These are phyloP conservation scores for Tetranychus truncatus DNA, from an alignment of 2,888 invertebrate species.

Conservation along the genomic window DNA sequence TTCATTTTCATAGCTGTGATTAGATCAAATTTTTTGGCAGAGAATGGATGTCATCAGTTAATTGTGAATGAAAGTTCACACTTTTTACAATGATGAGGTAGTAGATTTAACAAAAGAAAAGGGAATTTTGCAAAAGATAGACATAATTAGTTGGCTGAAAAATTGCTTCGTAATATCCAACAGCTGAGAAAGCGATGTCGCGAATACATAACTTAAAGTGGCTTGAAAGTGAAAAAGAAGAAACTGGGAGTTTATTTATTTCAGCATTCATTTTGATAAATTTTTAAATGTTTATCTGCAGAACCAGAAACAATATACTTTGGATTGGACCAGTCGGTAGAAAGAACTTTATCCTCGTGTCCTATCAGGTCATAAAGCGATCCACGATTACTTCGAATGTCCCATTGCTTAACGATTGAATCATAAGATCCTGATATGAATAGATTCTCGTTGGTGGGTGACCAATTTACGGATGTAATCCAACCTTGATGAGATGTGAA, in stretches of 20 bases:
- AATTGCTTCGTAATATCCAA: no score
- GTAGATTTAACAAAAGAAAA: no score
- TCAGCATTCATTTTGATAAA: conserved; percentile 43
- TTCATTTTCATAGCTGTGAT: no score
- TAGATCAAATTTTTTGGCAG: no score
- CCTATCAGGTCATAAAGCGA: conserved; percentile 79
- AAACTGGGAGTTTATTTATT: background rate
- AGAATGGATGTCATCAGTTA: no score
- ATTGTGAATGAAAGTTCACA: no score
- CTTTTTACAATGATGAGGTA: no score
- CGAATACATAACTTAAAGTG: no score
- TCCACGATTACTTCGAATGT: conserved; percentile 71
- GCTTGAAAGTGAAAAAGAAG: background rate
- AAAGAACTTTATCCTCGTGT: conserved; percentile 65
- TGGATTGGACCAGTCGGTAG: conserved; percentile 81
- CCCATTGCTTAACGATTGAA: conserved; percentile 80
- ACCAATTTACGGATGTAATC: conserved; percentile 82
- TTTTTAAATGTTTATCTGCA: conserved; percentile 74
- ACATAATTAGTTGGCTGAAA: no score
- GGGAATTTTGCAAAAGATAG: no score
- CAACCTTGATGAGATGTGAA: conserved; percentile 76
- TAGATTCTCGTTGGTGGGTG: conserved; percentile 53
- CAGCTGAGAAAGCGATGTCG: no score
- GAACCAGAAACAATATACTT: conserved; percentile 72
- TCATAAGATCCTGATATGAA: conserved; percentile 89